Percentiles rank a stretch among this genome's conserved stretches.
phyloP scores from a whole-genome alignment of 2,888 invertebrate genomes.

The Polylopha cassiicola region DNA sequence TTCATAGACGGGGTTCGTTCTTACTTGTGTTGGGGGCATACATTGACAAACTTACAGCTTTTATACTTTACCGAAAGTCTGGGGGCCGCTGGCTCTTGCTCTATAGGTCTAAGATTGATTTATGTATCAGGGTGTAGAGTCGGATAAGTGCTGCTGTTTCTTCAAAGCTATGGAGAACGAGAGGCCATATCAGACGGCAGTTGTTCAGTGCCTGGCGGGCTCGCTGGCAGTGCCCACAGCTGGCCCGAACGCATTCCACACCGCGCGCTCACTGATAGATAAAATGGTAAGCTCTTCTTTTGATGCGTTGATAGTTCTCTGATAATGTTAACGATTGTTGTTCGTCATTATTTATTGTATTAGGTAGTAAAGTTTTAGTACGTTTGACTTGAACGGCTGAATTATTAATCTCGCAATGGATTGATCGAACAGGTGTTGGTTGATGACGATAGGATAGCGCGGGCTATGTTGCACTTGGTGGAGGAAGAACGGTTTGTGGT shows the following conservation, averaged over 20 bases:
- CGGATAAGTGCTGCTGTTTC: slow-evolving; percentile 43
- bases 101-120: not conserved
- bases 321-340: too few species aligned
- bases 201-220: slow-evolving; percentile 29
- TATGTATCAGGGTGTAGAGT: slow-evolving; percentile 41
- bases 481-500: slow-evolving; percentile 89
- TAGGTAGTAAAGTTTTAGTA: slow-evolving; percentile 23
- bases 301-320: too few species aligned
- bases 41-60: too few species aligned
- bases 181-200: slow-evolving; percentile 33
- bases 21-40: too few species aligned
- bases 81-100: too few species aligned
- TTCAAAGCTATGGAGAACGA: slow-evolving; percentile 49
- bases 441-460: slow-evolving; percentile 85
- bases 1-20: too few species aligned
- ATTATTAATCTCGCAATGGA: not conserved
- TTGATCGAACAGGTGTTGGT: slow-evolving; percentile 75
- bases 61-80: too few species aligned
- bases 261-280: slow-evolving; percentile 43
- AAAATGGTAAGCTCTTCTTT: slow-evolving; percentile 52
- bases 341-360: not conserved
- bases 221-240: slow-evolving; percentile 40
- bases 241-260: slow-evolving; percentile 50
- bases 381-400: not conserved
- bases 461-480: slow-evolving; percentile 83